Evolutionary conservation across 2,797 vertebrate genomes (phyloP), one percentile per base, ranked within the genome.

Genomic region (Lates japonicus): DNA sequence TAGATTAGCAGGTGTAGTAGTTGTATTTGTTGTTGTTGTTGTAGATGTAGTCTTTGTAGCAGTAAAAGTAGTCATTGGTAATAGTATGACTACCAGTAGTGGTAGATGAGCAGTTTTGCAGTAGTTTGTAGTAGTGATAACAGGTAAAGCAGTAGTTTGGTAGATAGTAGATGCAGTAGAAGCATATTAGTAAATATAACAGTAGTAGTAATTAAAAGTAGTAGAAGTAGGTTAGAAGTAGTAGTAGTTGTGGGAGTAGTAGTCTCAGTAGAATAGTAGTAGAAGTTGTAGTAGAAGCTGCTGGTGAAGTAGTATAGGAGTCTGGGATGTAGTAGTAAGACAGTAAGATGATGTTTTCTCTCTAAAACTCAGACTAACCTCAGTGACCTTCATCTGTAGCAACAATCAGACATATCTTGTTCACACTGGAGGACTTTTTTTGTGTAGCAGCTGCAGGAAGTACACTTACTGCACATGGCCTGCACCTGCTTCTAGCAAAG

Each of bases 361-460:
- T 9, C 52, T 58, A 37, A 20, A 58, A 48, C 16, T 16, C 63
- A 66, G 14, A 1, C 19, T 11, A 29, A 60, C 33, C n/a, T 41
- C 25, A 41, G 52, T 0, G 11, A 39, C 29, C 41, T 57, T n/a
- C 10, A 51, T 52, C 49, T 52, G 49, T 13, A 25, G 17, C 29
- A 11, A 10, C 35, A 17, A 12, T 14, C 41, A 60, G 20, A 46
- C 42, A 42, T 35, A 65, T 48, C 62, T 9, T 55, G 14, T 49
- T 22, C 9, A 1, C 35, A 5, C 37, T 35, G 51, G 29, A 29
- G 71, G 6, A 17, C 5, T 63, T 63, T 3, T 52, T 22, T 22
- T 52, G 42, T 65, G 61, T 5, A 48, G 60, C 42, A 70, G 60
- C 60, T 33, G 54, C 68, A 59, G 44, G 44, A 59, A 71, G 42